These are phyloP conservation scores for Phyllopteryx taeniolatus DNA, from an alignment of 2,113 vertebrate genomes.

Conservation along the genomic window DNA sequence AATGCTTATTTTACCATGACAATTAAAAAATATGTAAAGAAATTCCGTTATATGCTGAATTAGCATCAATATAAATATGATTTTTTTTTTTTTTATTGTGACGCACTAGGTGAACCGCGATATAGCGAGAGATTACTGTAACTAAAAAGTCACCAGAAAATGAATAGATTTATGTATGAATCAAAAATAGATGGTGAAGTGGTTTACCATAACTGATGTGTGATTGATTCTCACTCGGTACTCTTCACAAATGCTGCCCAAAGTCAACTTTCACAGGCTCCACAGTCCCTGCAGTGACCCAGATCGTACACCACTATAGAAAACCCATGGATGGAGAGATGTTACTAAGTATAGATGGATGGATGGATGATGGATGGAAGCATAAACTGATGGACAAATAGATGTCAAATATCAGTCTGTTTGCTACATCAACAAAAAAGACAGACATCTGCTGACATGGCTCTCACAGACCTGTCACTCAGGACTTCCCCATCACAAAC, in stretches of 20 bases:
- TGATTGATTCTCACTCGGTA: background rate
- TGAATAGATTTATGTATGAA: background rate
- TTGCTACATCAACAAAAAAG: constrained; percentile 17
- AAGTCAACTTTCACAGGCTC: background rate
- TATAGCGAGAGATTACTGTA: no score
- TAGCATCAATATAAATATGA: no score
- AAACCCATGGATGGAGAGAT: background rate
- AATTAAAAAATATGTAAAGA: no score
- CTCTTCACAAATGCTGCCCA: background rate
- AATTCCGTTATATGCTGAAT: no score
- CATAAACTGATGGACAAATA: background rate
- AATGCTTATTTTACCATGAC: no score
- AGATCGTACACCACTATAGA: background rate
- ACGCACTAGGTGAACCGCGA: no score
- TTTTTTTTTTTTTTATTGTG: no score
- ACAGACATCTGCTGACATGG: constrained; percentile 4
- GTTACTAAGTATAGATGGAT: constrained; percentile 3
- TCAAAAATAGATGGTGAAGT: background rate
- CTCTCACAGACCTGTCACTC: constrained; percentile 34
- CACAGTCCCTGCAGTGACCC: background rate
- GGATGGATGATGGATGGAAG: constrained; percentile 1
- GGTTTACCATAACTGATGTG: background rate
- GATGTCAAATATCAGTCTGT: constrained; percentile 1
- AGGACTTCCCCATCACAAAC: constrained; percentile 4
- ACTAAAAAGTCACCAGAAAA: no score